These are phyloP conservation scores for Papio anubis DNA, from an alignment of 2,113 vertebrate genomes.

Conservation along the genomic window DNA sequence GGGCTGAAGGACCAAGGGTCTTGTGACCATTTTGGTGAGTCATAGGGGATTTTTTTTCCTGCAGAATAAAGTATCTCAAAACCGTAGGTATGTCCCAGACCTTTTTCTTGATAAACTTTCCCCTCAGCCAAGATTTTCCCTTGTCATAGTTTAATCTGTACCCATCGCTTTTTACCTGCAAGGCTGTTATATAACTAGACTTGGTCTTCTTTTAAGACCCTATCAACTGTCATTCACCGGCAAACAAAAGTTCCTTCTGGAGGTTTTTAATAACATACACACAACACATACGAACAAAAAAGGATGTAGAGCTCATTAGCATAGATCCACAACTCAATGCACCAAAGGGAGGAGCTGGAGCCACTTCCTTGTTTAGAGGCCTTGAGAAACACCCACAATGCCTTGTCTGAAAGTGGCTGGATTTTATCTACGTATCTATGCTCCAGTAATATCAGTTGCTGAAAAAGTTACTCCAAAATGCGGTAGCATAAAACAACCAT, in stretches of 20 bases:
- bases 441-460: background rate
- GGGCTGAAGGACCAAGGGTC: accelerated
- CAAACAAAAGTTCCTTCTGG: background rate
- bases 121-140: background rate
- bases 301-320: background rate
- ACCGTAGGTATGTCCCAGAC: background rate
- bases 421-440: background rate
- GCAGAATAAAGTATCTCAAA: conserved; percentile 20
- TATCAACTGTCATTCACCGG: background rate
- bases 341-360: background rate
- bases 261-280: background rate
- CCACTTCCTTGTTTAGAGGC: background rate
- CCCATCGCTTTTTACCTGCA: background rate
- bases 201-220: background rate
- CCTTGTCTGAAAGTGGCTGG: background rate
- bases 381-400: background rate
- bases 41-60: background rate
- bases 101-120: background rate
- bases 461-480: background rate
- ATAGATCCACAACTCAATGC: background rate
- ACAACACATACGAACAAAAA: background rate
- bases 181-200: background rate
- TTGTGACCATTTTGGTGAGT: background rate
- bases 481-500: background rate
- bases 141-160: conserved; percentile 17